These are phyloP conservation scores for Cottoperca gobio DNA, from an alignment of 2,797 vertebrate genomes.

Conservation along the genomic window DNA sequence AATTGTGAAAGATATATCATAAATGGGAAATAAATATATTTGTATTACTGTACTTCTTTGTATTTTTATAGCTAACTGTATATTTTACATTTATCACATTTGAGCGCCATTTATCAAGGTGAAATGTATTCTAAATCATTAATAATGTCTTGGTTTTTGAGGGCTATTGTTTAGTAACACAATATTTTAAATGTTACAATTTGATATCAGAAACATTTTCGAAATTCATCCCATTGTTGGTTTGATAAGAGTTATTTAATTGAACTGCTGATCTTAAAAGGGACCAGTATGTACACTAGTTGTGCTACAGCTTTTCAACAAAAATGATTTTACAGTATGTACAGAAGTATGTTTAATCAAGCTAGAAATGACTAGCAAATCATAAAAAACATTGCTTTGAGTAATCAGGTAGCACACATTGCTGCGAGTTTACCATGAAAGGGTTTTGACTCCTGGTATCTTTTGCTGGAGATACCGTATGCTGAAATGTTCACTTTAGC, in stretches of 20 bases:
- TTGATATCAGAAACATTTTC: conserved; percentile 79
- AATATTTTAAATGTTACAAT: conserved; percentile 82
- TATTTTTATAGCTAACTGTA: conserved; percentile 90
- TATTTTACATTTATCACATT: conserved; percentile 84
- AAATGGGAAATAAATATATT: conserved; percentile 91
- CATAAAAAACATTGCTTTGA: conserved; percentile 83
- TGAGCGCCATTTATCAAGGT: conserved; percentile 79
- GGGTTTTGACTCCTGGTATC: conserved; percentile 61
- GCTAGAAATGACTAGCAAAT: conserved; percentile 79
- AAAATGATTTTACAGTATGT: conserved; percentile 76
- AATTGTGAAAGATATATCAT: conserved; percentile 87
- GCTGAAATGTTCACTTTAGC: conserved; percentile 77
- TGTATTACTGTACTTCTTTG: conserved; percentile 90
- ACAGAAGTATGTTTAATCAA: conserved; percentile 77
- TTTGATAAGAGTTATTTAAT: conserved; percentile 65
- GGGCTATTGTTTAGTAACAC: conserved; percentile 81
- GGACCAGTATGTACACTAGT: conserved; percentile 69
- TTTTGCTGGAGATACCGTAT: conserved; percentile 66
- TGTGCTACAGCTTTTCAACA: conserved; percentile 62
- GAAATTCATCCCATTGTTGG: conserved; percentile 74
- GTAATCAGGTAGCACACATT: conserved; percentile 89
- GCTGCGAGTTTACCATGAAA: conserved; percentile 79
- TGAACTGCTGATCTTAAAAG: conserved; percentile 65
- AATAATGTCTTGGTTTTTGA: conserved; percentile 82
- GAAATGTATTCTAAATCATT: conserved; percentile 81